Evolutionary conservation across 2,888 invertebrate species (phyloP), one percentile per base, ranked within the genome.

Genomic region (Caenorhabditis becei): DNA sequence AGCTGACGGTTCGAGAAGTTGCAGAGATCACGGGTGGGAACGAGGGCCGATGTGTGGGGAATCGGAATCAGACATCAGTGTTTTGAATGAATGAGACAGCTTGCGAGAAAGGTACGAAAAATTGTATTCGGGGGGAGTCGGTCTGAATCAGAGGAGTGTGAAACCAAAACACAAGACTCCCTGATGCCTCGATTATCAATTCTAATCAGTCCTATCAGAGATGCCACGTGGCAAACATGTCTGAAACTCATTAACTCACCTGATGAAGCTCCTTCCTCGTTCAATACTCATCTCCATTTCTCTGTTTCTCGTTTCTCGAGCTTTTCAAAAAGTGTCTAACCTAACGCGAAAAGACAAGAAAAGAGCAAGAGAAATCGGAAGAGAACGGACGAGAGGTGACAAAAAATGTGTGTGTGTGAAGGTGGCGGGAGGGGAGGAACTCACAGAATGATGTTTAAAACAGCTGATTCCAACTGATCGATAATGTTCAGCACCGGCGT

Each of bases 391-490:
- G 47, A 47, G 63, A 56, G 69, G 49, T 58, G 59, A 59, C 37
- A 59, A 74, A 62, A 79, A 56, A 58, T 58, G 72, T 62, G 72
- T 56, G 72, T 49, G 72, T 32, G 47, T 11, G 65, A 53, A 59
- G 20, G 56, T 53, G 20, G 54, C 62, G 41, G 47, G 59, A 49
- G 61, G 56, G 26, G 67, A 41, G 51, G 66, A 77, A 89, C 89
- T 83, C 78, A 89, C 89, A 89, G 74, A 66, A 89, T 80, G 47
- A 89, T 87, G 75, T 87, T 89, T 58, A 89, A 86, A 61, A 89
- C 87, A 44, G 89, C 89, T 26, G 87, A 84, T 80, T 89, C 89
- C 51, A 89, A 80, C 61, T 87, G 86, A 71, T 89, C 89, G 49
- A 89, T 83, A 63, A 89, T 86, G 41, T 82, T 82, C 53, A 90